Evolutionary conservation across 2,113 vertebrate genomes (phyloP).

Genomic region (Melospiza melodia): DNA sequence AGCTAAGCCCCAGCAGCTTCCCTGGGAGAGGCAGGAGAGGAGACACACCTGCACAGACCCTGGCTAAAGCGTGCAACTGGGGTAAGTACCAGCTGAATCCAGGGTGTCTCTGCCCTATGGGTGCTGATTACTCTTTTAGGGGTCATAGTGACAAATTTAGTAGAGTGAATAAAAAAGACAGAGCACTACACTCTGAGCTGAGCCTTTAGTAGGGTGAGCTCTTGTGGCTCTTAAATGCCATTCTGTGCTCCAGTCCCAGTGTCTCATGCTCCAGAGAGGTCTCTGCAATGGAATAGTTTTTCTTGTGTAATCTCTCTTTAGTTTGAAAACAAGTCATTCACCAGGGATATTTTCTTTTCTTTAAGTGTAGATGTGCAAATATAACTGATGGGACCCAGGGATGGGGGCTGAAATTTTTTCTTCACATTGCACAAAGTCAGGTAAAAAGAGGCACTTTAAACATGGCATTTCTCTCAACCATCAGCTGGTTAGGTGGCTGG

Average conservation of each 20-base stretch:
- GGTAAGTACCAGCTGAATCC: background rate
- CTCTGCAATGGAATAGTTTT: background rate
- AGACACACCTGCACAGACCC: background rate
- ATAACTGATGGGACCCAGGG: background rate
- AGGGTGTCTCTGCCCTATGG: background rate
- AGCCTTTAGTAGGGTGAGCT: background rate
- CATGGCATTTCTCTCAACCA: background rate
- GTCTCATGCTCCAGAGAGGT: background rate
- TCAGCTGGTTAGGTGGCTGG: background rate
- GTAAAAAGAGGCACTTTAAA: background rate
- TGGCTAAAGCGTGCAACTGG: accelerated
- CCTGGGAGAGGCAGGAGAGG: background rate
- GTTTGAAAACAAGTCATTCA: background rate
- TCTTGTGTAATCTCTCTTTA: background rate
- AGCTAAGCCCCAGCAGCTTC: background rate
- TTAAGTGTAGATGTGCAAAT: background rate
- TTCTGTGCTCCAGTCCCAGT: background rate
- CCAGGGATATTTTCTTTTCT: background rate
- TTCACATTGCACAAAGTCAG: background rate
- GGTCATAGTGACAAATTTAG: background rate
- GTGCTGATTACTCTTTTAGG: background rate
- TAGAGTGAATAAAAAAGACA: background rate
- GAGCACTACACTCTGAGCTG: background rate
- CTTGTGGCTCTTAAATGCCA: background rate
- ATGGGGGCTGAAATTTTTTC: background rate